Evolutionary conservation across 2,888 invertebrate genomes (phyloP).

Genomic region (Cryptus armator): DNA sequence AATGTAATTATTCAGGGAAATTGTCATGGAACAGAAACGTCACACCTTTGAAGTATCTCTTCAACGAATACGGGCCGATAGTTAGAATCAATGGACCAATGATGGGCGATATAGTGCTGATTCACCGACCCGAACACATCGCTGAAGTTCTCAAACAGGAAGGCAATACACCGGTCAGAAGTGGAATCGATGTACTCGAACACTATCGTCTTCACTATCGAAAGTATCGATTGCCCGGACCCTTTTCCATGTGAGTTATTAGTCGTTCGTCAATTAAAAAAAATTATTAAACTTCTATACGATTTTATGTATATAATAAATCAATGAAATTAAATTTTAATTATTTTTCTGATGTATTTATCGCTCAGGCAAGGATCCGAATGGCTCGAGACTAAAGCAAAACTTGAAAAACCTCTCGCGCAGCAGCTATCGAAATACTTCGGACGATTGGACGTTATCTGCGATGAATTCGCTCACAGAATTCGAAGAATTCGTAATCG

Average conservation of each 20-base stretch:
- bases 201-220: slow-evolving; percentile 88
- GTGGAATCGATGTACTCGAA: slow-evolving; percentile 88
- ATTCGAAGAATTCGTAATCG: slow-evolving; percentile 87
- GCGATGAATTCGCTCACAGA: slow-evolving; percentile 85
- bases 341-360: too few species aligned
- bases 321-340: too few species aligned
- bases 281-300: too few species aligned
- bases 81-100: slow-evolving; percentile 89
- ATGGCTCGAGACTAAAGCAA: slow-evolving; percentile 87
- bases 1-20: slow-evolving; percentile 78
- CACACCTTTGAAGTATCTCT: slow-evolving; percentile 84
- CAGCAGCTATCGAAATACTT: slow-evolving; percentile 81
- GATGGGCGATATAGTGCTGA: slow-evolving; percentile 88
- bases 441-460: slow-evolving; percentile 82
- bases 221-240: slow-evolving; percentile 86
- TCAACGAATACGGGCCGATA: slow-evolving; percentile 88
- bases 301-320: too few species aligned
- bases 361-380: slow-evolving; percentile 86
- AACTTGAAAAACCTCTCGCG: slow-evolving; percentile 86
- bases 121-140: slow-evolving; percentile 88
- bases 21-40: slow-evolving; percentile 85
- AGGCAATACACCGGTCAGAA: slow-evolving; percentile 87
- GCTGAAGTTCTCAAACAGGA: slow-evolving; percentile 88
- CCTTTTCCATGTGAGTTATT: slow-evolving; percentile 87
- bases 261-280: neutral